Conservation (phyloP, 2,888 invertebrate genomes). For the Volucella zonaria region DNA sequence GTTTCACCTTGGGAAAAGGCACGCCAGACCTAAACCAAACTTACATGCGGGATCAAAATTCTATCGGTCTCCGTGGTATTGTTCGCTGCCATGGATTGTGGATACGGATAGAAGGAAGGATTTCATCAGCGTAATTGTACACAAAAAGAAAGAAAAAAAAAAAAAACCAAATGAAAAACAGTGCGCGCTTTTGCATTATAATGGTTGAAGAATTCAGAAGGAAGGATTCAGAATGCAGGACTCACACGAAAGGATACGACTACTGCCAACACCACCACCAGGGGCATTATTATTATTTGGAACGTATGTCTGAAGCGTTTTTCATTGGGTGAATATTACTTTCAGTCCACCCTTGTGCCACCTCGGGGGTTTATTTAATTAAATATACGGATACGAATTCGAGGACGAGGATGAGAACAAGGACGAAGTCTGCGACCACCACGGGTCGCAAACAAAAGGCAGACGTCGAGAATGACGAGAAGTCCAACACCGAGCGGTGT, state of each 20-base stretch:
- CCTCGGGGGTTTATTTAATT: constrained; percentile 68
- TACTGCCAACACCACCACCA: constrained; percentile 2
- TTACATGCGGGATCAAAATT: constrained; percentile 72
- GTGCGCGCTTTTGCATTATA: constrained; percentile 68
- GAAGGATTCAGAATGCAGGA: constrained; percentile 16
- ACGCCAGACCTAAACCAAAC: constrained; percentile 56
- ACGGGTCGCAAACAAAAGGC: constrained; percentile 61
- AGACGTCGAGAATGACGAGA: constrained; percentile 63
- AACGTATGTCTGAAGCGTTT: constrained; percentile 61
- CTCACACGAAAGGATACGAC: constrained; percentile 10
- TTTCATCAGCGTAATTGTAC: constrained; percentile 73
- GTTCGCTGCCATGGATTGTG: constrained; percentile 31
- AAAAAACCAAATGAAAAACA: constrained; percentile 54
- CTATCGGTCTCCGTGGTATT: constrained; percentile 69
- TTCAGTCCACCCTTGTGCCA: constrained; percentile 9
- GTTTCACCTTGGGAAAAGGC: constrained; percentile 66
- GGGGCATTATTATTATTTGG: constrained; percentile 67
- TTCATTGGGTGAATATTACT: constrained; percentile 54
- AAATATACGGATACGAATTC: constrained; percentile 71
- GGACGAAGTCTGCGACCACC: neutral
- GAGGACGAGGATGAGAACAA: constrained; percentile 58
- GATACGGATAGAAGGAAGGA: constrained; percentile 48
- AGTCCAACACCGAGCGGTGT: constrained; percentile 10
- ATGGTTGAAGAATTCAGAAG: constrained; percentile 40
- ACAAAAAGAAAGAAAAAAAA: constrained; percentile 52